Conservation (phyloP, 53 echinoderm and acorn worm species). For the Holothuria scabra region DNA sequence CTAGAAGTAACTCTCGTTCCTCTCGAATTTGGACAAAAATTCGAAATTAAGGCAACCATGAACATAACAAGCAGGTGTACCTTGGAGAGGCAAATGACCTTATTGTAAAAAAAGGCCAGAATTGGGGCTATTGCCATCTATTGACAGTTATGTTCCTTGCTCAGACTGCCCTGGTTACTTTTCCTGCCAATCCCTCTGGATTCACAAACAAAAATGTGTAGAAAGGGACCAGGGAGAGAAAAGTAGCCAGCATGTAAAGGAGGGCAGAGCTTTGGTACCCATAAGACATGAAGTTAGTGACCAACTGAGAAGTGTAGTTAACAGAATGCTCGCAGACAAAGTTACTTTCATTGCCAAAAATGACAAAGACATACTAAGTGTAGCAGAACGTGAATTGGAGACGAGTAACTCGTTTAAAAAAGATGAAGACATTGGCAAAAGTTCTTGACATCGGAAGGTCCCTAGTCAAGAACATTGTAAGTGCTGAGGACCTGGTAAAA, state of each 20-base stretch:
- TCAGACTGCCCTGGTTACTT: constrained; percentile 33
- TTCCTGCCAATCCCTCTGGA: background rate
- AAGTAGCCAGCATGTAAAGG: constrained; percentile 32
- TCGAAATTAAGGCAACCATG: constrained; percentile 18
- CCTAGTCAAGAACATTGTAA: background rate
- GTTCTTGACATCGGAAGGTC: constrained; percentile 25
- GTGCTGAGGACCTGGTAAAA: constrained; percentile 36
- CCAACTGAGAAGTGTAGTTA: background rate
- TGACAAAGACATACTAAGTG: constrained; percentile 40
- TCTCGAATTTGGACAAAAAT: background rate
- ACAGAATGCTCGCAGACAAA: constrained; percentile 4
- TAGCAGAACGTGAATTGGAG: constrained; percentile 9
- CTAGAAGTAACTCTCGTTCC: background rate
- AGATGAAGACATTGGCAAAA: constrained; percentile 39
- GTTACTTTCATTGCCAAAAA: constrained; percentile 33
- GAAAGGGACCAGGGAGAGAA: background rate
- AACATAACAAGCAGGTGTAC: constrained; percentile 16
- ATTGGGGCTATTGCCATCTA: background rate
- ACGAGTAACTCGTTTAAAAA: constrained; percentile 14
- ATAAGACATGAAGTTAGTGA: constrained; percentile 8
- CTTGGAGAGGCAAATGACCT: constrained; percentile 9
- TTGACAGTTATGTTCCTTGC: background rate
- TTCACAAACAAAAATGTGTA: constrained; percentile 26
- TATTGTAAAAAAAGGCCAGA: constrained; percentile 28
- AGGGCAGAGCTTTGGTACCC: constrained; percentile 15